These are phyloP conservation scores for Aplysina aerophoba DNA, from an alignment of 37 sponge, comb jelly and placozoan genomes.

Conservation along the genomic window DNA sequence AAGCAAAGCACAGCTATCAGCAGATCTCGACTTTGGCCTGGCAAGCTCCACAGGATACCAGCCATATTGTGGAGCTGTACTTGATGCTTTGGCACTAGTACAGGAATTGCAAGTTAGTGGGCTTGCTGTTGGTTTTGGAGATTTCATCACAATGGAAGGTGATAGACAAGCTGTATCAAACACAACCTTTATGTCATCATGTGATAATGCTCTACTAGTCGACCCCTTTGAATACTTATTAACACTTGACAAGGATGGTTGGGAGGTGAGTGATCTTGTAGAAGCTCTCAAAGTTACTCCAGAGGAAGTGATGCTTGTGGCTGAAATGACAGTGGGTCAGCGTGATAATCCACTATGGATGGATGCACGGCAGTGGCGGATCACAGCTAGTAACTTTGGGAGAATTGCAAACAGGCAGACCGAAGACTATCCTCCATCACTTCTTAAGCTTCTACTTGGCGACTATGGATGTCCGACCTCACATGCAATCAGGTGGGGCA, in stretches of 20 bases:
- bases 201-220: conserved; percentile 2
- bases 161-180: conserved; percentile 18
- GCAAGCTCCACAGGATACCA: conserved; percentile 29
- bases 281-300: conserved; percentile 15
- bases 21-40: conserved; percentile 28
- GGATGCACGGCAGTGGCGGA: conserved; percentile 44
- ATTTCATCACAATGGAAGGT: conserved; percentile 5
- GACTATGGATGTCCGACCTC: conserved; percentile 36
- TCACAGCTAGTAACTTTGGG: conserved; percentile 54
- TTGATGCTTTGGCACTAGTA: conserved; percentile 2
- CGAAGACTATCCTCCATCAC: conserved; percentile 23
- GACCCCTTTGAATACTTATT: conserved; percentile 35
- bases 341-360: conserved; percentile 45
- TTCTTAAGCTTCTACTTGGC: conserved; percentile 25
- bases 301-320: conserved; percentile 39
- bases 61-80: conserved; percentile 1
- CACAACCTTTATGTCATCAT: background rate
- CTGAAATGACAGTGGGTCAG: conserved; percentile 45
- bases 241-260: conserved; percentile 7
- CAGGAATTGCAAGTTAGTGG: conserved; percentile 24
- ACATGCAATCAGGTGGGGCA: conserved; percentile 20
- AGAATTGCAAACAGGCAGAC: conserved; percentile 25
- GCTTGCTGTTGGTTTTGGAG: conserved; percentile 29
- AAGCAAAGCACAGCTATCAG: conserved; percentile 8
- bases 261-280: conserved; percentile 30